Percentiles rank a stretch among this genome's conserved stretches.
Conservation (phyloP, 1,140 invertebrate species). For the Bilobella aurantiaca region DNA sequence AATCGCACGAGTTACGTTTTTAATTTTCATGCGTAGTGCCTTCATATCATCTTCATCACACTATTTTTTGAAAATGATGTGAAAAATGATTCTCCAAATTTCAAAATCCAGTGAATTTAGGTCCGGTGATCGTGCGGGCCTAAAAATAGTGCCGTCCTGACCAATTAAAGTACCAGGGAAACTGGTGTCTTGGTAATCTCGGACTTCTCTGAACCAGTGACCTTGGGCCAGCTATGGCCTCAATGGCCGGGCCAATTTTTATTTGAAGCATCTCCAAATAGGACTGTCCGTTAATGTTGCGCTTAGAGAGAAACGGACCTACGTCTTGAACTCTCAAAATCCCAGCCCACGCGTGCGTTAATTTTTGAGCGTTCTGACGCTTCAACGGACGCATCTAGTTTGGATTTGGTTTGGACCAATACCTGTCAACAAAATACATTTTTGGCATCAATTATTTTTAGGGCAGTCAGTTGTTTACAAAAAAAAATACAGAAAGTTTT, state of each 20-base stretch:
- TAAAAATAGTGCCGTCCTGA: slow-evolving; percentile 37
- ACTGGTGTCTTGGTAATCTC: slow-evolving; percentile 33
- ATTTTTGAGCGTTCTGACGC: neutral
- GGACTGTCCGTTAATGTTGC: slow-evolving; percentile 6
- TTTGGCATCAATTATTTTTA: too few species aligned
- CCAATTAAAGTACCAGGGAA: slow-evolving; percentile 40
- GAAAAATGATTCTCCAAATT: slow-evolving; percentile 39
- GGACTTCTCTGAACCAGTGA: slow-evolving; percentile 26
- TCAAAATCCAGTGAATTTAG: slow-evolving; percentile 41
- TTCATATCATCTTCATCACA: neutral
- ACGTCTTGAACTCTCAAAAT: slow-evolving; percentile 1
- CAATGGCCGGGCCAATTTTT: slow-evolving; percentile 7
- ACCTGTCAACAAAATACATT: neutral
- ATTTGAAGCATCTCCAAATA: slow-evolving; percentile 17
- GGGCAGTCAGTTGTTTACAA: neutral
- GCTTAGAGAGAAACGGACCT: slow-evolving; percentile 26
- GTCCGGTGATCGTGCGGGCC: slow-evolving; percentile 41
- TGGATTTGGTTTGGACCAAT: neutral
- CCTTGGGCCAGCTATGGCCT: neutral
- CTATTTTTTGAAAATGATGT: slow-evolving; percentile 33
- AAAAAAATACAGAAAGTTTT: slow-evolving; percentile 1
- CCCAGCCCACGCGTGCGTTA: slow-evolving; percentile 18
- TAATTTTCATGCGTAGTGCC: neutral
- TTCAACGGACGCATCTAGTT: neutral
- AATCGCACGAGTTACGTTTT: neutral